Evolutionary conservation across 2,113 vertebrate species (phyloP).

Genomic region (Morphnarchus princeps): DNA sequence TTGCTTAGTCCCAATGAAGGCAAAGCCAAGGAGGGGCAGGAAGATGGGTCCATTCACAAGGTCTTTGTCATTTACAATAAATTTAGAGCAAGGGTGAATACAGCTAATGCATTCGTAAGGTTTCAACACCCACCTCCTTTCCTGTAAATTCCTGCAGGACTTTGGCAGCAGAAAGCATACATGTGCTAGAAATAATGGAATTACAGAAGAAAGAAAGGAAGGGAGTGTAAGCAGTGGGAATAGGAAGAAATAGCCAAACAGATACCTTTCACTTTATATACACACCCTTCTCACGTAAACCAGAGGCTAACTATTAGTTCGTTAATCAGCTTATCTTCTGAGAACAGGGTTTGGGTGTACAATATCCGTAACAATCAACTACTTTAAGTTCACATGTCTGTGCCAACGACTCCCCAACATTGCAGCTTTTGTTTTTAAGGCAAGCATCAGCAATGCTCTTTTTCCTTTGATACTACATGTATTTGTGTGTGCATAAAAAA

Average conservation of each 20-base stretch:
- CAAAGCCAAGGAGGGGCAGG: not conserved
- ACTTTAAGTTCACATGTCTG: not conserved
- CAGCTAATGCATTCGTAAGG: not conserved
- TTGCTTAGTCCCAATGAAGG: not conserved
- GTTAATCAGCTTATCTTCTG: not conserved
- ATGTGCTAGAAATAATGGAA: not conserved
- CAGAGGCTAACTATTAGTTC: not conserved
- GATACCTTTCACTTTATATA: not conserved
- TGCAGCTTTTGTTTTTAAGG: not conserved
- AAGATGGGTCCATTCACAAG: not conserved
- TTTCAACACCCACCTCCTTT: not conserved
- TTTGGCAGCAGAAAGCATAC: not conserved
- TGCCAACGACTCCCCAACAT: not conserved
- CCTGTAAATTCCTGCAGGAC: not conserved
- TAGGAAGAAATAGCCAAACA: not conserved
- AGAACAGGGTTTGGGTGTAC: not conserved
- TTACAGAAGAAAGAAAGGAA: not conserved
- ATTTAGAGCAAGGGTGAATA: not conserved
- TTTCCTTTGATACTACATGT: not conserved
- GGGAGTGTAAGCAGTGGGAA: not conserved
- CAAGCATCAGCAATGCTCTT: not conserved
- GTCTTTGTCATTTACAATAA: not conserved
- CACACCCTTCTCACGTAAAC: not conserved
- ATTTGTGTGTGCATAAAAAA: not conserved
- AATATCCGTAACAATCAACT: not conserved